Conservation (phyloP, 2,797 vertebrate genomes). For the Distichodus sexfasciatus region DNA sequence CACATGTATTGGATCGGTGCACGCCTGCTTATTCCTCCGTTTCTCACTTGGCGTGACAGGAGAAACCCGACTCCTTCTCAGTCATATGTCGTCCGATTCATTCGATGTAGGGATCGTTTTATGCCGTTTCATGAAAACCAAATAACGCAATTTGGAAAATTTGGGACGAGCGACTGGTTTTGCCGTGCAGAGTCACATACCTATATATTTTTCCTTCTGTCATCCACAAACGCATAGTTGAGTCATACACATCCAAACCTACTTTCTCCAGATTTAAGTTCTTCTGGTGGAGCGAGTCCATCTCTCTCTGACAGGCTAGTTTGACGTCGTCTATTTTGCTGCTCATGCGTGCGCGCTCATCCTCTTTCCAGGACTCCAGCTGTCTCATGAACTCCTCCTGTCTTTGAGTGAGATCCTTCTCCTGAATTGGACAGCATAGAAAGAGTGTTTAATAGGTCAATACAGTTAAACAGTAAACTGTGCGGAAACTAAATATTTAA, state of each 20-base stretch:
- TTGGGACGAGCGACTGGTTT: too few relatives aligned
- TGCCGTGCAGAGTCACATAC: too few relatives aligned
- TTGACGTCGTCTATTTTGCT: constrained; percentile 86
- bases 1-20: too few relatives aligned
- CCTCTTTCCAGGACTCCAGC: constrained; percentile 85
- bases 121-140: too few relatives aligned
- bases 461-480: background rate
- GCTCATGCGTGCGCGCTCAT: constrained; percentile 82
- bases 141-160: too few relatives aligned
- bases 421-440: constrained; percentile 63
- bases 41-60: too few relatives aligned
- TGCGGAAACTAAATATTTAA: too few relatives aligned
- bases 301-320: constrained; percentile 85
- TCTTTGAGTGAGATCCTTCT: constrained; percentile 81
- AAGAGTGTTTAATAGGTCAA: background rate
- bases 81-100: too few relatives aligned
- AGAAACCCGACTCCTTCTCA: too few relatives aligned
- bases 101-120: too few relatives aligned
- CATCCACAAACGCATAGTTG: constrained; percentile 51
- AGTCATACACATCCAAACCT: constrained; percentile 14
- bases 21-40: too few relatives aligned
- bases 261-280: constrained; percentile 76
- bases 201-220: too few relatives aligned
- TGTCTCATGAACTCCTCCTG: constrained; percentile 81
- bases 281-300: constrained; percentile 81